Conservation (phyloP, 2,113 vertebrate genomes). For the Trachemys scripta region DNA sequence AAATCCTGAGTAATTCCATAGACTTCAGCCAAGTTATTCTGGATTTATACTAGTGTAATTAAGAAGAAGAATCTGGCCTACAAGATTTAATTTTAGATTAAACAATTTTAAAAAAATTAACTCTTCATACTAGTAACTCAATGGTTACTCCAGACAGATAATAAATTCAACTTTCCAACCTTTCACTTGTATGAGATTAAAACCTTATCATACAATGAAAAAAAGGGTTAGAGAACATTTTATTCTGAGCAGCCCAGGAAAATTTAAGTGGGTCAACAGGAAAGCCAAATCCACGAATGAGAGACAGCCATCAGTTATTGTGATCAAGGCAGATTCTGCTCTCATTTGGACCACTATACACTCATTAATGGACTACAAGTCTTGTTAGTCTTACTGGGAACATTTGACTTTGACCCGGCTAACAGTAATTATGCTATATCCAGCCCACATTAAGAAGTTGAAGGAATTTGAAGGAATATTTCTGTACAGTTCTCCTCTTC, state of each 20-base stretch:
- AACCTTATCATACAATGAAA: conserved; percentile 34
- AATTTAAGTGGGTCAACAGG: neutral
- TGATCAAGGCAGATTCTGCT: neutral
- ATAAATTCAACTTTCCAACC: conserved; percentile 15
- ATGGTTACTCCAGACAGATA: neutral
- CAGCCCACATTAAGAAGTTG: neutral
- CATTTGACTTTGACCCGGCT: neutral
- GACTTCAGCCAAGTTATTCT: neutral
- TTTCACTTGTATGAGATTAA: neutral
- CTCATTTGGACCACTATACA: neutral
- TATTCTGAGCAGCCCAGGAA: neutral
- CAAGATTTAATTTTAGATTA: neutral
- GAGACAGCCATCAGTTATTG: neutral
- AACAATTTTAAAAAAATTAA: neutral
- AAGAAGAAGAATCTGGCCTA: neutral
- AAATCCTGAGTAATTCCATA: neutral
- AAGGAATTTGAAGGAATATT: neutral
- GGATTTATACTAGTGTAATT: neutral
- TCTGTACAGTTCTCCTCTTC: neutral
- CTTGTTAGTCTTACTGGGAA: neutral
- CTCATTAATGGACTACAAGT: neutral
- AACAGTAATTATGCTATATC: neutral
- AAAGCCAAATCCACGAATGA: neutral
- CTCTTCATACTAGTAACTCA: neutral
- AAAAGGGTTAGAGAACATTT: neutral